These are phyloP conservation scores for Orycteropus afer DNA, from an alignment of 2,113 vertebrate genomes.

Conservation along the genomic window DNA sequence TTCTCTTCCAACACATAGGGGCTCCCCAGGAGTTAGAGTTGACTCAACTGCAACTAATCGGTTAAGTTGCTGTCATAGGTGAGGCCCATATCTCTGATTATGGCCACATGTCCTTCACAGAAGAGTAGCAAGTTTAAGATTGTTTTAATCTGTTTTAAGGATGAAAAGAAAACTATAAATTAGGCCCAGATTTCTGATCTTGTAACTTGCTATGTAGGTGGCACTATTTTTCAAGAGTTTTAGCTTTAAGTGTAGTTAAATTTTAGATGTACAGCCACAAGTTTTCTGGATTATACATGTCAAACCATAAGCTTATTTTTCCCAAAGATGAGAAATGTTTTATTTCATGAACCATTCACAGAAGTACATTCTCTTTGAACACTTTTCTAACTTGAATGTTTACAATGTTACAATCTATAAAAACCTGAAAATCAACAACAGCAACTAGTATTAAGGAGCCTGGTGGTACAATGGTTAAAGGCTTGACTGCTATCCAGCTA, in stretches of 20 bases:
- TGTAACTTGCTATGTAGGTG: background rate
- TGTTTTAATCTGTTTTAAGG: background rate
- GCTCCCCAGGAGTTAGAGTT: background rate
- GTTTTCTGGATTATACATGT: background rate
- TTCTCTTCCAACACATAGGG: background rate
- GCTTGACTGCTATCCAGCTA: background rate
- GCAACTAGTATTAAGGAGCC: background rate
- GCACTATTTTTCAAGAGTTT: background rate
- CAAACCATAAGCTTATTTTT: conserved; percentile 19
- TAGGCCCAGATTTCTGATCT: background rate
- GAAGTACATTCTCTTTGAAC: background rate
- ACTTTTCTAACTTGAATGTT: conserved; percentile 13
- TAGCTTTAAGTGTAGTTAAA: background rate
- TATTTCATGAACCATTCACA: background rate
- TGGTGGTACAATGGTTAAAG: background rate
- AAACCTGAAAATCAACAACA: background rate
- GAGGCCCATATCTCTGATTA: background rate
- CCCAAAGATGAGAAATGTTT: background rate
- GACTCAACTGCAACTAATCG: background rate
- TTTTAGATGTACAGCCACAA: background rate
- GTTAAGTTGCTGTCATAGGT: background rate
- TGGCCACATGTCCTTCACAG: background rate
- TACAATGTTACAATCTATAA: background rate
- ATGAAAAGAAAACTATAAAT: conserved; percentile 26
- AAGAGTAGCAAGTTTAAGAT: background rate